Percentiles rank a stretch among this genome's conserved stretches.
phyloP scores from a whole-genome alignment of 2,888 invertebrate genomes.

The Torymus aiolomorphi region DNA sequence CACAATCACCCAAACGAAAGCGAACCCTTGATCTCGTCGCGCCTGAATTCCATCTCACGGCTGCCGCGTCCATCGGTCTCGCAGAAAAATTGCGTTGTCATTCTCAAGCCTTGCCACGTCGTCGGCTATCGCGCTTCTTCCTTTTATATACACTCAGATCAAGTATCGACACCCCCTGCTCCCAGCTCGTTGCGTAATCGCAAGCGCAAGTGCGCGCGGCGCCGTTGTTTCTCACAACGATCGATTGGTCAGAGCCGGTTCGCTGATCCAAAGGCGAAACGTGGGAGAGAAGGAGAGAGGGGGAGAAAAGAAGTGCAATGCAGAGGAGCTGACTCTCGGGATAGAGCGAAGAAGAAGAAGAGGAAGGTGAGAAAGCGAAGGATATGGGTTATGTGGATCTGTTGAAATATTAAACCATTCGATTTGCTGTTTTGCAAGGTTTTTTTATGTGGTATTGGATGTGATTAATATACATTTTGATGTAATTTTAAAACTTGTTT shows the following conservation, averaged over 20 bases:
- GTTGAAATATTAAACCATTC: no score
- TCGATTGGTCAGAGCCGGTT: conserved; percentile 28
- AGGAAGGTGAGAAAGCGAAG: no score
- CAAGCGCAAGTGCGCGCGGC: background rate
- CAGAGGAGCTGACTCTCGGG: background rate
- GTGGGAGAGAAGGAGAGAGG: background rate
- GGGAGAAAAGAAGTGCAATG: background rate
- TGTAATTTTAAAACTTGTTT: no score
- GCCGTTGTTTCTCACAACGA: conserved; percentile 50
- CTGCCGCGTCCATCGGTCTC: no score
- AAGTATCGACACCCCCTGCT: conserved; percentile 25
- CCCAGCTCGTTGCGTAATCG: conserved; percentile 37
- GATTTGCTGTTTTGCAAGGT: no score
- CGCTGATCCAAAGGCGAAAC: background rate
- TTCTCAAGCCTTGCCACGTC: background rate
- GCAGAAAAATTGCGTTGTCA: conserved; percentile 35
- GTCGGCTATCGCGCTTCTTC: conserved; percentile 5
- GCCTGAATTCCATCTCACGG: no score
- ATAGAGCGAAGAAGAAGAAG: no score
- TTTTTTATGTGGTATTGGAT: no score
- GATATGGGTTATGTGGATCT: no score
- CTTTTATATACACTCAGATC: conserved; percentile 11
- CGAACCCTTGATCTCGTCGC: no score
- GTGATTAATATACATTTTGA: no score
- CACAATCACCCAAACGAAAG: no score